Evolutionary conservation across 2,113 vertebrate genomes (phyloP).

Genomic region (Cyanoliseus patagonus): DNA sequence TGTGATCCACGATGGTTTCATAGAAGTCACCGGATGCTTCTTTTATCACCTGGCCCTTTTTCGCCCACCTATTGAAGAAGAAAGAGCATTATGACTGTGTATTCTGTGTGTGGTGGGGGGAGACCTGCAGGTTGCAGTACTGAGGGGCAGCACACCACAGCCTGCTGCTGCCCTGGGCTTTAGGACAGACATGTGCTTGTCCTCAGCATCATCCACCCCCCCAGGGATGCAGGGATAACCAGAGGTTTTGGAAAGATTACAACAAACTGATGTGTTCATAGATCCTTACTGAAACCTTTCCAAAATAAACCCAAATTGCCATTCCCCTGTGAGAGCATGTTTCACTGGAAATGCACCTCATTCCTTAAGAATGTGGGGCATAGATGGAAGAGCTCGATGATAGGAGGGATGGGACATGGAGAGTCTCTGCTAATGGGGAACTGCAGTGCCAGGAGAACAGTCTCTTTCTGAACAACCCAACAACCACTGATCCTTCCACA

Average conservation of each 20-base stretch:
- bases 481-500: background rate
- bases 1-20: slow-evolving; percentile 92
- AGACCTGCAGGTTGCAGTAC: background rate
- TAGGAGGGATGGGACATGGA: background rate
- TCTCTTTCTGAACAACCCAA: rapidly evolving
- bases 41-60: slow-evolving; percentile 91
- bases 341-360: background rate
- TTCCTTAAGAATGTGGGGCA: background rate
- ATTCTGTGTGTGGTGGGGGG: rapidly evolving
- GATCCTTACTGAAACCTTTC: background rate
- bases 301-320: background rate
- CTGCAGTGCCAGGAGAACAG: background rate
- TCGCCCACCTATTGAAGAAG: slow-evolving; percentile 87
- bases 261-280: rapidly evolving
- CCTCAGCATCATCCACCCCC: rapidly evolving
- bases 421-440: background rate
- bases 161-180: background rate
- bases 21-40: slow-evolving; percentile 91
- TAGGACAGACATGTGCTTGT: background rate
- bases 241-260: background rate
- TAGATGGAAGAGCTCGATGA: background rate
- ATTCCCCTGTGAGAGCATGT: rapidly evolving
- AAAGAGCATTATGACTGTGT: rapidly evolving
- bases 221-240: rapidly evolving
- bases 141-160: background rate